These are phyloP conservation scores for Nyctibius bracteatus DNA, from an alignment of 2,113 vertebrate genomes.

Conservation along the genomic window DNA sequence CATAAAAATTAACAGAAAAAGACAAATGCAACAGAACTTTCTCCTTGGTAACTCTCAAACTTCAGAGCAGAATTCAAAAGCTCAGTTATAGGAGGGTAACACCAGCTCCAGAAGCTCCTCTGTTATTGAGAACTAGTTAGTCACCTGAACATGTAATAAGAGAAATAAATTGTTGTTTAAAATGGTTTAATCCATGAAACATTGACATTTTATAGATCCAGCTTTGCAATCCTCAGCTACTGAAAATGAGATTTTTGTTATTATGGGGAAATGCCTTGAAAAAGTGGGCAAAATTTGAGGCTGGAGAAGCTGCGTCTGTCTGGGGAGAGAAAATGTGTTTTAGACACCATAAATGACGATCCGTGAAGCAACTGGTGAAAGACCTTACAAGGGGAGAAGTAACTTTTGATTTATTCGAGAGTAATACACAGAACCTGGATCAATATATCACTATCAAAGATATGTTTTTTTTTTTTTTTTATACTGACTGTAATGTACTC, in stretches of 20 bases:
- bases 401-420: neutral
- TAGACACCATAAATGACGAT: neutral
- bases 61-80: neutral
- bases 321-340: slow-evolving; percentile 1
- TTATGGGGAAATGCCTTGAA: neutral
- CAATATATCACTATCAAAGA: neutral
- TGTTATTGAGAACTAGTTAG: neutral
- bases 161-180: neutral
- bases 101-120: neutral
- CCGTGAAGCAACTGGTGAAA: neutral
- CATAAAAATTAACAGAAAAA: neutral
- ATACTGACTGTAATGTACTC: neutral
- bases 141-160: neutral
- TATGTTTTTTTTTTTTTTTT: neutral
- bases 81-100: neutral
- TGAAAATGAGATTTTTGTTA: neutral
- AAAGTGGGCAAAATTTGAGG: neutral
- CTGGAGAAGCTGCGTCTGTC: neutral
- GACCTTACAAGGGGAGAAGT: neutral
- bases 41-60: neutral
- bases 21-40: neutral
- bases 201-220: neutral
- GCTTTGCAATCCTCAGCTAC: neutral
- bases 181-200: neutral
- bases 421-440: neutral